A percentile compares a stretch with the other conserved stretches of the same genome.
phyloP scores from a whole-genome alignment of 1,140 invertebrate species.

The Ectropis grisescens region DNA sequence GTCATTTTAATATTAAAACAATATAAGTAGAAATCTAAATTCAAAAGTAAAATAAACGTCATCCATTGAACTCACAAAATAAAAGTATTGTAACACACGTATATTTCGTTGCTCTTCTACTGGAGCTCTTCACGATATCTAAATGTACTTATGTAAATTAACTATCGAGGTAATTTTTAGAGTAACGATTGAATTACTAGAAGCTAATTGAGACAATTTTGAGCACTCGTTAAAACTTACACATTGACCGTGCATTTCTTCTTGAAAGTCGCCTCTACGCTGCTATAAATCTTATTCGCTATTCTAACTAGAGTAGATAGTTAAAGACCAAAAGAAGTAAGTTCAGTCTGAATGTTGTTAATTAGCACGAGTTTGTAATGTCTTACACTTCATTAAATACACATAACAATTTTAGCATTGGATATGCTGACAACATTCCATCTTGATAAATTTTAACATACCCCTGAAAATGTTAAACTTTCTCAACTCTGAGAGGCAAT shows the following conservation, averaged over 20 bases:
- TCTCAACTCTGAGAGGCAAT: too few relatives aligned
- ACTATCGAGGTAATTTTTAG: conserved; percentile 58
- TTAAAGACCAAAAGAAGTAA: conserved; percentile 56
- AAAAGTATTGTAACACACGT: too few relatives aligned
- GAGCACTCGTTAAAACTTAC: conserved; percentile 68
- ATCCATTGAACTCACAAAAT: too few relatives aligned
- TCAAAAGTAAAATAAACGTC: too few relatives aligned
- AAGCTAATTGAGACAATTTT: conserved; percentile 64
- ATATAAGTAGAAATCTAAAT: too few relatives aligned
- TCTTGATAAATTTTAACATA: too few relatives aligned
- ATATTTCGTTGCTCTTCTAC: too few relatives aligned
- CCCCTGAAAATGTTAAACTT: too few relatives aligned
- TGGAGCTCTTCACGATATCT: conserved; percentile 33
- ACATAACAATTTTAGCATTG: too few relatives aligned
- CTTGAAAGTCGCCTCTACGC: conserved; percentile 50
- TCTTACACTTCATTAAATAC: too few relatives aligned
- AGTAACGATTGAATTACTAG: conserved; percentile 65
- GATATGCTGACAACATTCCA: too few relatives aligned
- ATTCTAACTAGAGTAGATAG: conserved; percentile 58
- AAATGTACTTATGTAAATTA: conserved; percentile 49
- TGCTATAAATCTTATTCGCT: conserved; percentile 57
- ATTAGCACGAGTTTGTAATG: too few relatives aligned
- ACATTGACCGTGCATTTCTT: conserved; percentile 64
- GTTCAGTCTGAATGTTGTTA: conserved; percentile 51
- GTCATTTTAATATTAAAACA: conserved; percentile 3